phyloP scores from a whole-genome alignment of 2,888 invertebrate species.

The Pseudanteris insignis region DNA sequence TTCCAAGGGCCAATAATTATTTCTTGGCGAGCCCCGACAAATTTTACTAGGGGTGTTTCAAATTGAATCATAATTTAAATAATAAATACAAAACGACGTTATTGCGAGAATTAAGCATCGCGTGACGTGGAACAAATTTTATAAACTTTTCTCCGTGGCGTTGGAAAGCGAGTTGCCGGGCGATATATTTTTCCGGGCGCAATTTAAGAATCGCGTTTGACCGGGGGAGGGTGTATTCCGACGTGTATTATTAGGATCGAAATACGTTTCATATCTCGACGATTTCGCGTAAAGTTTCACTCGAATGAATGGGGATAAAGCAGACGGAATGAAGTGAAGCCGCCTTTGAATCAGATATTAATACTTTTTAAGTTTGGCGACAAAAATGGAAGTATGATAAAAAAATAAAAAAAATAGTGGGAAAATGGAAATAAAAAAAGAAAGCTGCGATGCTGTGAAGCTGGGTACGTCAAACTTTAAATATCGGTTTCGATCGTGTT shows the following conservation, averaged over 20 bases:
- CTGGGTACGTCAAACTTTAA: slow-evolving; percentile 38
- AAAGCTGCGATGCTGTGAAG: slow-evolving; percentile 2
- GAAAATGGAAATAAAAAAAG: too few species aligned
- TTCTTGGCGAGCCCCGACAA: too few species aligned
- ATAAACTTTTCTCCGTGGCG: too few species aligned
- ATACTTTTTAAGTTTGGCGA: slow-evolving; percentile 26
- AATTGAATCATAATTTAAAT: too few species aligned
- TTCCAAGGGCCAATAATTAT: too few species aligned
- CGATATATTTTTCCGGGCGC: background rate
- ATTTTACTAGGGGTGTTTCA: too few species aligned
- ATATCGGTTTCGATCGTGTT: slow-evolving; percentile 42
- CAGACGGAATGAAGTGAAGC: slow-evolving; percentile 9
- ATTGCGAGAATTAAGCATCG: too few species aligned
- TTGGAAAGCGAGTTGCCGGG: background rate
- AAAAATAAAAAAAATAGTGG: too few species aligned
- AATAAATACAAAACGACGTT: too few species aligned
- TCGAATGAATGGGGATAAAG: background rate
- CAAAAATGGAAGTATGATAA: too few species aligned
- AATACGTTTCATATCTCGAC: slow-evolving; percentile 19
- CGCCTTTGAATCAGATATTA: slow-evolving; percentile 31
- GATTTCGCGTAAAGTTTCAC: slow-evolving; percentile 17
- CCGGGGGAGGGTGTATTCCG: too few species aligned
- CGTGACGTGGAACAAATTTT: background rate
- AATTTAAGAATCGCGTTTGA: background rate
- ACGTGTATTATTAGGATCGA: too few species aligned